Evolutionary conservation across 2,888 invertebrate species (phyloP), one percentile per base, ranked within the genome.

Genomic region (Dryomyza anilis): DNA sequence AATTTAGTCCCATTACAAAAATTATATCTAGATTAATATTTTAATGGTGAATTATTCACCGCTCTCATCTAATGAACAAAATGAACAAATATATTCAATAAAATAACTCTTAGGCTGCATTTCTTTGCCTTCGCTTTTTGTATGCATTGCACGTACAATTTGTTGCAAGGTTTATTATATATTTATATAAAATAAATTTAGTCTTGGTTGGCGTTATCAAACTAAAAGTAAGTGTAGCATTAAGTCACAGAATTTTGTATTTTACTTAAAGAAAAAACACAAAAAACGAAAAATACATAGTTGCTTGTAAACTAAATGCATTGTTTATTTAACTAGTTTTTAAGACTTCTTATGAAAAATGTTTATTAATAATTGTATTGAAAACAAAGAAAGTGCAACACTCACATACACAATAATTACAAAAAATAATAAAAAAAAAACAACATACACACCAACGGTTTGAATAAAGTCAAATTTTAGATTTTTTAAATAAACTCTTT

Each of bases 211-310:
- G 16, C 36, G 29, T 43, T n/a, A n/a, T n/a, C n/a, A n/a, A n/a
- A n/a, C n/a, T n/a, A n/a, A 61, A 61, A 4, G 12, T 61, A 53
- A 43, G 19, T 14, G 10, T 43, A 61, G 43, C 12, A 23, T 53
- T 52, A 61, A 61, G 53, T 36, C 19, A 60, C 14, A 53, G 21
- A 43, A 53, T 52, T 52, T 60, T 60, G 60, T 60, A 60, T 60
- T 60, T 50, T 52, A n/a, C n/a, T n/a, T 10, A 25, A 33, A 52
- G 21, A 46, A 23, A 29, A 61, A 53, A 61, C 33, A 61, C 53
- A 16, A 61, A 61, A 12, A 63, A 39, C 39, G 52, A 39, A n/a
- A n/a, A n/a, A n/a, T n/a, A n/a, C n/a, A n/a, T n/a, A n/a, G n/a
- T n/a, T n/a, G n/a, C n/a, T n/a, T n/a, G n/a, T 25, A 33, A 33